phyloP scores from a whole-genome alignment of 1,140 invertebrate genomes.

The Dendroctonus ponderosae region DNA sequence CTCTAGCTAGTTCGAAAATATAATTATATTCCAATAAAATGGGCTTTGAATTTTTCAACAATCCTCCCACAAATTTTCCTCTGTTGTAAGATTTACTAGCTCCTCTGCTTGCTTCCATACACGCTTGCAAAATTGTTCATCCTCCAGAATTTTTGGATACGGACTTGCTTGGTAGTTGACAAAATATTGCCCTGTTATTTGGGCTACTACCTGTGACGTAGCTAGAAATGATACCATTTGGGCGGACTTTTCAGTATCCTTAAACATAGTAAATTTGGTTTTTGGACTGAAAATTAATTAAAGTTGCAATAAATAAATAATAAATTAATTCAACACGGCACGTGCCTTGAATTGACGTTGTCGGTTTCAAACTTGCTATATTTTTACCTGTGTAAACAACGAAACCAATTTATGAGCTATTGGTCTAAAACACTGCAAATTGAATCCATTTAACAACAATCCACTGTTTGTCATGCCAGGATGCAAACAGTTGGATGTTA shows the following conservation, averaged over 20 bases:
- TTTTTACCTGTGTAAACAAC: slow-evolving; percentile 24
- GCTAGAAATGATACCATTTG: slow-evolving; percentile 32
- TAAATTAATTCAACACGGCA: neutral
- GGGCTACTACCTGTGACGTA: slow-evolving; percentile 41
- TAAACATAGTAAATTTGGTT: slow-evolving; percentile 15
- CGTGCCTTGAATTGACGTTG: too few relatives aligned
- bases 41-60: too few relatives aligned
- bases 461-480: slow-evolving; percentile 50
- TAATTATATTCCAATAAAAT: too few relatives aligned
- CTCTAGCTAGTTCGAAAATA: neutral
- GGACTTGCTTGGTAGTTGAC: slow-evolving; percentile 34
- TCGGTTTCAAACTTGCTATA: neutral
- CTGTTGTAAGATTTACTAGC: slow-evolving; percentile 6
- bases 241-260: slow-evolving; percentile 28
- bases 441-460: slow-evolving; percentile 23
- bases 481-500: slow-evolving; percentile 55
- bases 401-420: slow-evolving; percentile 11
- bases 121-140: slow-evolving; percentile 29
- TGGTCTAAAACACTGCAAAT: slow-evolving; percentile 2
- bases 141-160: slow-evolving; percentile 27
- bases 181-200: slow-evolving; percentile 51
- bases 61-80: neutral
- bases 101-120: slow-evolving; percentile 38
- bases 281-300: neutral
- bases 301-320: neutral